Percentiles rank a stretch among this genome's conserved stretches.
These are phyloP conservation scores for Coleophora flavipennella DNA, from an alignment of 2,888 invertebrate species.

Conservation along the genomic window DNA sequence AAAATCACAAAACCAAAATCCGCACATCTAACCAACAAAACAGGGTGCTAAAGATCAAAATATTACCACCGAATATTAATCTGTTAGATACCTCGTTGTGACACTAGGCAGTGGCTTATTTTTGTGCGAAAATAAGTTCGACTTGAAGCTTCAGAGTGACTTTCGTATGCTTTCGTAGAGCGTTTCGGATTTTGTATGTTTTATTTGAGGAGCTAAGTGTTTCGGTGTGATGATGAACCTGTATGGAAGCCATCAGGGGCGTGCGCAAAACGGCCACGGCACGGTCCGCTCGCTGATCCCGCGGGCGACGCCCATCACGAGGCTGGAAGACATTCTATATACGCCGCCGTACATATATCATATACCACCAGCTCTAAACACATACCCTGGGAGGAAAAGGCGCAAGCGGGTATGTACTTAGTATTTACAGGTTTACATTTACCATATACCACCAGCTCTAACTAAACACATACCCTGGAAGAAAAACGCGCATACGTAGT, in stretches of 20 bases:
- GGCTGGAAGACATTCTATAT: slow-evolving; percentile 47
- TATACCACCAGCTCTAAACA: slow-evolving; percentile 55
- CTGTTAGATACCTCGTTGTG: slow-evolving; percentile 37
- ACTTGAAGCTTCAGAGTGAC: slow-evolving; percentile 20
- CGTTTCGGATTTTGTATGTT: slow-evolving; percentile 15
- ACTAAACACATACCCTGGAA: no score
- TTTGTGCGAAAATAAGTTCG: slow-evolving; percentile 55
- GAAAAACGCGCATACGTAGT: no score
- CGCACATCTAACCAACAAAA: slow-evolving; percentile 16
- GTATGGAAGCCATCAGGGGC: slow-evolving; percentile 43
- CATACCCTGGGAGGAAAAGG: slow-evolving; percentile 62
- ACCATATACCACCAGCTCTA: no score
- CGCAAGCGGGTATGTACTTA: slow-evolving; percentile 49
- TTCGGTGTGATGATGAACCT: slow-evolving; percentile 45
- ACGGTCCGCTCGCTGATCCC: slow-evolving; percentile 56
- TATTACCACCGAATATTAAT: slow-evolving; percentile 52
- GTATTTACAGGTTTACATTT: no score
- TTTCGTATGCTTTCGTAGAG: slow-evolving; percentile 17
- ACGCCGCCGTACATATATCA: slow-evolving; percentile 61
- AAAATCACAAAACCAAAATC: slow-evolving; percentile 26
- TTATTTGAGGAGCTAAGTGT: slow-evolving; percentile 17
- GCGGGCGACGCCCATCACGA: slow-evolving; percentile 40
- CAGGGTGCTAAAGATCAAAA: slow-evolving; percentile 50
- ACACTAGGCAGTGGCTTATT: slow-evolving; percentile 48
- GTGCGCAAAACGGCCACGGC: slow-evolving; percentile 52